Percentiles rank a stretch among this genome's conserved stretches.
These are phyloP conservation scores for Rhamnusium bicolor DNA, from an alignment of 2,888 invertebrate genomes.

Conservation along the genomic window DNA sequence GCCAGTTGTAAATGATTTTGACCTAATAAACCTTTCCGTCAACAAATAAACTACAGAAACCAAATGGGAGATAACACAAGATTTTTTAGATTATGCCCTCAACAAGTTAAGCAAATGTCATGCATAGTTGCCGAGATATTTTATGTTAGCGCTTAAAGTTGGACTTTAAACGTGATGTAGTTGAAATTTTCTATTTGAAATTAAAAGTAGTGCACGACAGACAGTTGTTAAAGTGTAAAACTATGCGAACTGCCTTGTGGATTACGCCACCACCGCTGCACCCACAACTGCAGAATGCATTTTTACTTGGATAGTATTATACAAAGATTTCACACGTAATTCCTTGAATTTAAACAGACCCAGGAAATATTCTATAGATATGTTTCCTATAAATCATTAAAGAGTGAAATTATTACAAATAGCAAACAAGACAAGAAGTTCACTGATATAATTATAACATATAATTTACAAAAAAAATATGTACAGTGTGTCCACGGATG, in stretches of 20 bases:
- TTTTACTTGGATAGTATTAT: constrained; percentile 38
- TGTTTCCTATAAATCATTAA: neutral
- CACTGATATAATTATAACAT: too few species aligned
- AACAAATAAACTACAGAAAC: constrained; percentile 26
- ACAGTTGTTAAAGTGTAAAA: constrained; percentile 31
- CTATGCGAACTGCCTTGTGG: constrained; percentile 49
- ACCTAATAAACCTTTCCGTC: constrained; percentile 26
- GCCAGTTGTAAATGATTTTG: constrained; percentile 12
- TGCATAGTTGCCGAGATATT: constrained; percentile 40
- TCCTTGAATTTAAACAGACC: neutral
- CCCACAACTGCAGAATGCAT: constrained; percentile 55
- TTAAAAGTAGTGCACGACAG: constrained; percentile 56
- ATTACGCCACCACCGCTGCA: constrained; percentile 58
- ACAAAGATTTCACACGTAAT: neutral
- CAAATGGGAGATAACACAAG: constrained; percentile 17
- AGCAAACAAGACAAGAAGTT: too few species aligned
- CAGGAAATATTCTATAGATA: neutral
- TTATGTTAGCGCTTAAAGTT: constrained; percentile 21
- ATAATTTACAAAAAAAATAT: too few species aligned
- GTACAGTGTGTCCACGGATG: too few species aligned
- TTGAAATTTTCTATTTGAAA: constrained; percentile 53
- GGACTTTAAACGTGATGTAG: constrained; percentile 47
- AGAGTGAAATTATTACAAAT: too few species aligned
- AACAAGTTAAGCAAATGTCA: constrained; percentile 36
- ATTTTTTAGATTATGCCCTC: constrained; percentile 38